Evolutionary conservation across 1,140 invertebrate species (phyloP), one percentile per base, ranked within the genome.

Genomic region (Drosophila auraria): DNA sequence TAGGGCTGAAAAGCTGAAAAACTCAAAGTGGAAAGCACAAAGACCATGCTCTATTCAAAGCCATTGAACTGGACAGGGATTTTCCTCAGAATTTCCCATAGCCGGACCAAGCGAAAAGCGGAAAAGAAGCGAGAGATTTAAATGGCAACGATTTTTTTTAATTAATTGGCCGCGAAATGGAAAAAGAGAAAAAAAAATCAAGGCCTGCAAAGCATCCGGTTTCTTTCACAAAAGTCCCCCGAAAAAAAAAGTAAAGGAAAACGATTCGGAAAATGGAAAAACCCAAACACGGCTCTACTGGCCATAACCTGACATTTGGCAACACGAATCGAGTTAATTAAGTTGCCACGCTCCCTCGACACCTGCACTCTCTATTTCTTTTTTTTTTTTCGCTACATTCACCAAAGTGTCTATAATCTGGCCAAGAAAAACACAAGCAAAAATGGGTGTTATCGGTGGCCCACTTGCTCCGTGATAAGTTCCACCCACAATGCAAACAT

Each of bases 171-270:
- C 44, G 45, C 50, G 58, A 56, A 62, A 42, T 17, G 36, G 49
- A 56, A 56, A 57, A 25, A 53, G 17, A 78, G 36, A 68, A 49
- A 78, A 56, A 42, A 68, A 49, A 78, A 63, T 68, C 74, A 78
- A 78, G 57, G 36, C 62, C 27, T 53, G 44, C 23, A 66, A 50
- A 33, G 53, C 68, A 72, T 51, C 38, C 57, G 60, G 54, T 87
- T 87, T 83, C 83, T 87, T 87, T 87, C 80, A 81, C 82, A 79
- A 79, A 65, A 42, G 27, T 57, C 15, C n/a, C 23, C 49, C 33
- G 6, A 61, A 61, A 69, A 54, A 54, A 42, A 25, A 23, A 11
- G 11, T 12, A 17, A 14, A 42, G 23, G 25, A 51, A 45, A 47
- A n/a, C 20, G 15, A 9, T 23, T 25, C 0, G 14, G 36, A 17